Conservation (phyloP, 2,797 vertebrate genomes). For the Merluccius polli region DNA sequence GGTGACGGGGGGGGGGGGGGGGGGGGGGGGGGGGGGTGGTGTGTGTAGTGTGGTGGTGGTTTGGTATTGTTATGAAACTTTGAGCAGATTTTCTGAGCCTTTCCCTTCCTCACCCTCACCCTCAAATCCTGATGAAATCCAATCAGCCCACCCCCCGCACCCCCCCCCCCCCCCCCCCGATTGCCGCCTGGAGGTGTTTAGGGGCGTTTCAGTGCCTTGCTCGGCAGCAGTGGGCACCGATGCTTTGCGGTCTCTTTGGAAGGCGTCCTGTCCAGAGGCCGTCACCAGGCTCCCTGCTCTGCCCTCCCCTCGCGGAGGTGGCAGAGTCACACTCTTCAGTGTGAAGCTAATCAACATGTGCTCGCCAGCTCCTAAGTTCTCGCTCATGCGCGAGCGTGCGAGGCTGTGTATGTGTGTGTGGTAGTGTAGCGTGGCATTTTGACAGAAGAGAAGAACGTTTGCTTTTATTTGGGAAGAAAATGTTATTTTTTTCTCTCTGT, state of each 20-base stretch:
- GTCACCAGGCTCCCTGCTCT: neutral
- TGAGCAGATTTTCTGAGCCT: conserved; percentile 49
- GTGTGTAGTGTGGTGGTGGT: neutral
- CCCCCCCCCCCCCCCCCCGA: conserved; percentile 17
- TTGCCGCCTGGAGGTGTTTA: conserved; percentile 48
- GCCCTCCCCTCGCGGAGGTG: neutral
- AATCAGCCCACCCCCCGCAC: too few relatives aligned
- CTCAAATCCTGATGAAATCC: neutral
- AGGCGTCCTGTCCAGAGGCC: neutral
- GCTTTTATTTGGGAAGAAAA: neutral
- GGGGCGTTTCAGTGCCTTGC: conserved; percentile 34
- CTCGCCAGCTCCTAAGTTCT: too few relatives aligned
- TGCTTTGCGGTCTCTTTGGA: neutral
- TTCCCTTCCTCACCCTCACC: conserved; percentile 5
- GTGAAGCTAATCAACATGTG: too few relatives aligned
- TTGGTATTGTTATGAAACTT: conserved; percentile 49
- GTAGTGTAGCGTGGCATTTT: too few relatives aligned
- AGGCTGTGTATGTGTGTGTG: too few relatives aligned
- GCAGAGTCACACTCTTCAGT: too few relatives aligned
- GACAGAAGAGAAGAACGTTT: too few relatives aligned
- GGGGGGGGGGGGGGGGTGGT: too few relatives aligned
- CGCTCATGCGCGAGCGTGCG: too few relatives aligned
- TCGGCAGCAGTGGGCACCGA: conserved; percentile 43
- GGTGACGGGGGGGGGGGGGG: conserved; percentile 42
- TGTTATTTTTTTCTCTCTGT: neutral